phyloP scores from a whole-genome alignment of 1,140 invertebrate species.

The Hormaphis cornu region DNA sequence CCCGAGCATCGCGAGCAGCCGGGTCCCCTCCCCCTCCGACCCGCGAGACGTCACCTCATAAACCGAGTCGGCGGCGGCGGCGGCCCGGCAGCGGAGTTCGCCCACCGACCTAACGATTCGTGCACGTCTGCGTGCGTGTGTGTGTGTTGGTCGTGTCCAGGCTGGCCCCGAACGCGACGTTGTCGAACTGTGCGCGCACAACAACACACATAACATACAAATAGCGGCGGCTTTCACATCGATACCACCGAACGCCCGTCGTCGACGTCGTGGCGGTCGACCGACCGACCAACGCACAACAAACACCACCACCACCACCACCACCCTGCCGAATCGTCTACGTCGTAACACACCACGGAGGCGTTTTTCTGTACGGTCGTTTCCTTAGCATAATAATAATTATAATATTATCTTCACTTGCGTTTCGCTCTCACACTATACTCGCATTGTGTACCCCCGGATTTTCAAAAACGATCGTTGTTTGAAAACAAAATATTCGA shows the following conservation, averaged over 20 bases:
- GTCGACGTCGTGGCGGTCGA: neutral
- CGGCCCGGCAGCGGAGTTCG: slow-evolving; percentile 21
- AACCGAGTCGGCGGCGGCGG: slow-evolving; percentile 32
- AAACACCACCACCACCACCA: neutral
- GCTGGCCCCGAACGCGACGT: slow-evolving; percentile 33
- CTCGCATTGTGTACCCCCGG: no score
- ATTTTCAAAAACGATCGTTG: no score
- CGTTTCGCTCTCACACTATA: no score
- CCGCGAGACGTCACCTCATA: slow-evolving; percentile 26
- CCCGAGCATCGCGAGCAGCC: slow-evolving; percentile 32
- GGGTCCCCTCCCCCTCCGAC: neutral
- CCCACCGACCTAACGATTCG: slow-evolving; percentile 24
- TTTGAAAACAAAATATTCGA: no score
- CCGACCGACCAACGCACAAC: neutral
- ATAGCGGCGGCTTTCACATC: slow-evolving; percentile 7
- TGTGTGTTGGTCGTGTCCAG: slow-evolving; percentile 27
- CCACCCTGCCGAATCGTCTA: neutral
- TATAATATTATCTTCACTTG: neutral
- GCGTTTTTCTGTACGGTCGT: neutral
- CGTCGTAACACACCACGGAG: neutral
- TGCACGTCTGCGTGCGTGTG: slow-evolving; percentile 2
- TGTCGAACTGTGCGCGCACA: slow-evolving; percentile 20
- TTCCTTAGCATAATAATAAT: neutral
- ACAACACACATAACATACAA: slow-evolving; percentile 6
- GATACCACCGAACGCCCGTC: neutral